A percentile compares a stretch with the other conserved stretches of the same genome.
These are phyloP conservation scores for Pogonocherus hispidulus DNA, from an alignment of 2,888 invertebrate species.

Conservation along the genomic window DNA sequence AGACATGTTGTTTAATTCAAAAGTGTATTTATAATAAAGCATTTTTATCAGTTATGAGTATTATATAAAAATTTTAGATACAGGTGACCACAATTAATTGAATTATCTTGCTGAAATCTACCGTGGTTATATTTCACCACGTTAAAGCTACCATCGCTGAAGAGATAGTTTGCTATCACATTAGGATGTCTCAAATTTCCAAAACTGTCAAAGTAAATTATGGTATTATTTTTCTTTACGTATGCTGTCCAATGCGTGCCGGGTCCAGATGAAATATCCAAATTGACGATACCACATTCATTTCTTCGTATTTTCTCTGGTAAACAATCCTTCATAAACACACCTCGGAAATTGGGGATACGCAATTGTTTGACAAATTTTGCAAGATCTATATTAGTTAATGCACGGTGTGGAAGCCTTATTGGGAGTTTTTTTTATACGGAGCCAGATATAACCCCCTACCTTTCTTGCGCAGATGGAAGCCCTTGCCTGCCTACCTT, in stretches of 20 bases:
- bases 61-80: no score
- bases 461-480: no score
- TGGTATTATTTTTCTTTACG: not conserved
- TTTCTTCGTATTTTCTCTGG: conserved; percentile 4
- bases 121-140: no score
- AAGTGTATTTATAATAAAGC: no score
- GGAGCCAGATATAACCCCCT: not conserved
- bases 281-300: conserved; percentile 26
- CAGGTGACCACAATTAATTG: no score
- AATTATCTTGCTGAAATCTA: no score
- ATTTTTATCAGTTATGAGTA: no score
- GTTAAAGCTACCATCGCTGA: not conserved
- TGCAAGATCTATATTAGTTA: not conserved
- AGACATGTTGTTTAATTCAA: no score
- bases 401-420: not conserved
- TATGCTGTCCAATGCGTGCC: conserved; percentile 29
- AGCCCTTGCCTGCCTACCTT: not conserved
- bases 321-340: conserved; percentile 36
- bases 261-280: conserved; percentile 6
- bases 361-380: not conserved
- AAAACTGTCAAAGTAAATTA: no score
- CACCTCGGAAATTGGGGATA: conserved; percentile 32
- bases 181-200: no score
- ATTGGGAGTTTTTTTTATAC: not conserved
- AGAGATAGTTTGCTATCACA: not conserved